Evolutionary conservation across 2,797 vertebrate species (phyloP), one percentile per base, ranked within the genome.

Genomic region (Danio jaintianensis): DNA sequence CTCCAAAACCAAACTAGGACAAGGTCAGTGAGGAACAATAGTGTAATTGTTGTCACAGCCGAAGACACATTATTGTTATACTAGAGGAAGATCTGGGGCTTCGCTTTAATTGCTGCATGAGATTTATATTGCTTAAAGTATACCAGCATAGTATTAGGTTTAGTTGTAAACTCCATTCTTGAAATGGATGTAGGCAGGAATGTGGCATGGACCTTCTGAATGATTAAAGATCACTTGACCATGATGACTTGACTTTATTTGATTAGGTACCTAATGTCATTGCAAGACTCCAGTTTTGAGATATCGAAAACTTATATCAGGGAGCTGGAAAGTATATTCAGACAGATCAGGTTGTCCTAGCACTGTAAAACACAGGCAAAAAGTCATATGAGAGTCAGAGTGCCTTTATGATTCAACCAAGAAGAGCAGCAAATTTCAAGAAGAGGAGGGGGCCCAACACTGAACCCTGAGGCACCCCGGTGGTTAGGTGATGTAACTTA

Each of bases 1-100:
- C 66, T 68, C 66, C 55, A 82, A 82, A 70, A 71, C 68, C 62
- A 66, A 79, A 77, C 22, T 59, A 72, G 75, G 73, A 79, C 82
- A 84, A 82, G 76, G 76, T 79, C 62, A 76, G 12, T 2, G 13
- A 6, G 45, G 6, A 79, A 58, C 8, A 76, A 42, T 48, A 56
- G 15, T 42, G 53, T 11, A 55, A 50, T 42, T 75, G 29, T 62
- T 36, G 10, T 70, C 6, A 73, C 22, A 20, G 13, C 55, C 43
- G 20, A 29, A n/a, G 45, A 67, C n/a, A 50, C 69, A 64, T 69
- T 61, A 59, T 7, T 43, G 63, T 67, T 55, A 47, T 78, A 63
- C 42, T 40, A 42, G 16, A 47, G 7, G n/a, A 68, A 78, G n/a
- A 38, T 48, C 42, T 50, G 3, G 2, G 6, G 20, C n/a, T 55